Evolutionary conservation across 2,797 vertebrate species (phyloP).

Genomic region (Centropyge bicolor): DNA sequence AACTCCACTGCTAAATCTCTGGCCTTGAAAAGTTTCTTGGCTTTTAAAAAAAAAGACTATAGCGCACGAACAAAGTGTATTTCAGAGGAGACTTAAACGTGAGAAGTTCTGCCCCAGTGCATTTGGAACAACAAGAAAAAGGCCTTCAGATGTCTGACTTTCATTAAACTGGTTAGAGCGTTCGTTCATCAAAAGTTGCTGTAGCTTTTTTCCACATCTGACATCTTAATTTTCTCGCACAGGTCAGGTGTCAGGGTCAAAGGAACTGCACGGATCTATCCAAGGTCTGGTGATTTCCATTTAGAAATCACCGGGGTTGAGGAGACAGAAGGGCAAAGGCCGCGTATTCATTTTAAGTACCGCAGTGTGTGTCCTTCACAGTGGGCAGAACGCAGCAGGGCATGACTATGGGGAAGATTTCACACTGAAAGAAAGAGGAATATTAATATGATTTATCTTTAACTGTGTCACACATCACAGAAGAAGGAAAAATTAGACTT

Average conservation of each 20-base stretch:
- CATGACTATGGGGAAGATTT: slow-evolving; percentile 44
- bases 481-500: slow-evolving; percentile 20
- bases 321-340: slow-evolving; percentile 57
- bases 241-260: slow-evolving; percentile 55
- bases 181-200: slow-evolving; percentile 19
- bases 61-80: not conserved
- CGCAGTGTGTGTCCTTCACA: slow-evolving; percentile 61
- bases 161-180: slow-evolving; percentile 6
- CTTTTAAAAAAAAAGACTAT: slow-evolving; percentile 3
- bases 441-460: slow-evolving; percentile 43
- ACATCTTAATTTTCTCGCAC: slow-evolving; percentile 39
- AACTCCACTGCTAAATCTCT: slow-evolving; percentile 64
- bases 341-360: slow-evolving; percentile 36
- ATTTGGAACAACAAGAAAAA: not conserved
- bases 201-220: slow-evolving; percentile 8
- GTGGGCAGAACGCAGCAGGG: slow-evolving; percentile 32
- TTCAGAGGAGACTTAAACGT: slow-evolving; percentile 13
- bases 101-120: not conserved
- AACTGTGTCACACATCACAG: slow-evolving; percentile 25
- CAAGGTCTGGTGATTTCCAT: slow-evolving; percentile 61
- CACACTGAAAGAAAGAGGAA: slow-evolving; percentile 27
- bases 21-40: slow-evolving; percentile 58
- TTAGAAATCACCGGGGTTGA: slow-evolving; percentile 43
- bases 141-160: slow-evolving; percentile 15
- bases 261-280: slow-evolving; percentile 33